Evolutionary conservation across 2,888 invertebrate genomes (phyloP).

Genomic region (Merodon equestris): DNA sequence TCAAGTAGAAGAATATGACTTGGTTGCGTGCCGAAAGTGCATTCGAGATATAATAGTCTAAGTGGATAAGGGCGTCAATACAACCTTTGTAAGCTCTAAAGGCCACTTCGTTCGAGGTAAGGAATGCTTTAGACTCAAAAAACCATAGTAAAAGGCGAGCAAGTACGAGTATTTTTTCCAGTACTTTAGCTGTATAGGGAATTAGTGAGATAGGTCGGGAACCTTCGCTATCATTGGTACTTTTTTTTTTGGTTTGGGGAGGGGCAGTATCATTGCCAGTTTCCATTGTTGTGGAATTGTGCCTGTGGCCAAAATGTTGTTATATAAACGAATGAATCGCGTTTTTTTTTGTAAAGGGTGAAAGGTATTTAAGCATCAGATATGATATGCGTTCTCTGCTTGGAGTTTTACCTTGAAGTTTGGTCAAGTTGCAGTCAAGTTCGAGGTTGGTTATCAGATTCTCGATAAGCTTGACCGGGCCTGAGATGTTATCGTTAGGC

Average conservation of each 20-base stretch:
- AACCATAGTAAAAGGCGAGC: conserved; percentile 9
- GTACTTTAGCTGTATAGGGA: not conserved
- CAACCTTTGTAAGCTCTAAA: conserved; percentile 48
- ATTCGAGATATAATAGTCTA: conserved; percentile 31
- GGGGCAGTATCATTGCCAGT: no score
- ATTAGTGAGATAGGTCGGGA: conserved; percentile 13
- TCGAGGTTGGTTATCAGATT: no score
- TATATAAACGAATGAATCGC: no score
- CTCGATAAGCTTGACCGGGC: no score
- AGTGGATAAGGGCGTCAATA: conserved; percentile 37
- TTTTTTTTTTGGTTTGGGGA: conserved; percentile 9
- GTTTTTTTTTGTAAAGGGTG: no score
- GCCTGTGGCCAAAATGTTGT: no score
- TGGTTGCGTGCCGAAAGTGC: conserved; percentile 9
- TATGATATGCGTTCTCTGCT: no score
- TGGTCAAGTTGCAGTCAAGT: no score
- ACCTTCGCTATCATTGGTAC: not conserved
- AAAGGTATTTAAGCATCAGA: no score
- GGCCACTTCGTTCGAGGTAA: conserved; percentile 30
- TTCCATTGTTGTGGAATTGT: no score
- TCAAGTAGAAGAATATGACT: conserved; percentile 5
- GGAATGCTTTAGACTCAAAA: conserved; percentile 17
- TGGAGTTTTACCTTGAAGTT: no score
- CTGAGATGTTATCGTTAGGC: no score
- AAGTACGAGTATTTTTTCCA: not conserved